phyloP scores from a whole-genome alignment of 2,113 vertebrate genomes.

The Columba livia region DNA sequence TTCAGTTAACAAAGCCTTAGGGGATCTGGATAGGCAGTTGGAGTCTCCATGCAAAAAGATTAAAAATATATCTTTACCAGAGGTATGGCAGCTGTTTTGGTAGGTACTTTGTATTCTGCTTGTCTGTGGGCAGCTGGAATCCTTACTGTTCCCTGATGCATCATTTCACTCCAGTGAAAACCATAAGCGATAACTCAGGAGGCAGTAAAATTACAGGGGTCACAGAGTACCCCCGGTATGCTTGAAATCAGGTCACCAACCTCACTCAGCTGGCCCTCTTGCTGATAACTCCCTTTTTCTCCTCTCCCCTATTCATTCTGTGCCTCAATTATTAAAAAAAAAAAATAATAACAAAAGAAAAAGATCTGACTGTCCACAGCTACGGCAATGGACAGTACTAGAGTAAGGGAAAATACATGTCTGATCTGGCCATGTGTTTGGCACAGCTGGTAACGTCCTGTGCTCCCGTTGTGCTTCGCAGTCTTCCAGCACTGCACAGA shows the following conservation, averaged over 20 bases:
- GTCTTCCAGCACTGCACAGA: not conserved
- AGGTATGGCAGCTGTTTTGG: not conserved
- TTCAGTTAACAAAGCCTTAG: not conserved
- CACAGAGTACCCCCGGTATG: not conserved
- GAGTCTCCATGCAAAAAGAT: slow-evolving; percentile 17
- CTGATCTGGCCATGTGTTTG: not conserved
- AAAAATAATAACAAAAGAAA: not conserved
- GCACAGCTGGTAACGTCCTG: not conserved
- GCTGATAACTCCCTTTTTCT: slow-evolving; percentile 12
- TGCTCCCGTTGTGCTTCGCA: not conserved
- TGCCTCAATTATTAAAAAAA: not conserved
- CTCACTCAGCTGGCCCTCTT: slow-evolving; percentile 38
- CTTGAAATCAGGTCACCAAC: slow-evolving; percentile 27
- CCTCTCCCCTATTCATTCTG: not conserved
- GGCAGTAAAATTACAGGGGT: slow-evolving; percentile 51
- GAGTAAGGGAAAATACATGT: not conserved
- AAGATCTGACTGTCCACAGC: not conserved
- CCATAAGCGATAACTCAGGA: slow-evolving; percentile 50
- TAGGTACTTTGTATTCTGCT: slow-evolving; percentile 1
- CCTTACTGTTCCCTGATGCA: slow-evolving; percentile 38
- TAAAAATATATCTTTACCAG: slow-evolving; percentile 11
- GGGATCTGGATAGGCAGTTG: not conserved
- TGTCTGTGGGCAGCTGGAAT: slow-evolving; percentile 29
- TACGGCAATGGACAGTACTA: not conserved
- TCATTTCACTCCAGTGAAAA: slow-evolving; percentile 58